Conservation (phyloP, 2,113 vertebrate species). For the Siniperca chuatsi region DNA sequence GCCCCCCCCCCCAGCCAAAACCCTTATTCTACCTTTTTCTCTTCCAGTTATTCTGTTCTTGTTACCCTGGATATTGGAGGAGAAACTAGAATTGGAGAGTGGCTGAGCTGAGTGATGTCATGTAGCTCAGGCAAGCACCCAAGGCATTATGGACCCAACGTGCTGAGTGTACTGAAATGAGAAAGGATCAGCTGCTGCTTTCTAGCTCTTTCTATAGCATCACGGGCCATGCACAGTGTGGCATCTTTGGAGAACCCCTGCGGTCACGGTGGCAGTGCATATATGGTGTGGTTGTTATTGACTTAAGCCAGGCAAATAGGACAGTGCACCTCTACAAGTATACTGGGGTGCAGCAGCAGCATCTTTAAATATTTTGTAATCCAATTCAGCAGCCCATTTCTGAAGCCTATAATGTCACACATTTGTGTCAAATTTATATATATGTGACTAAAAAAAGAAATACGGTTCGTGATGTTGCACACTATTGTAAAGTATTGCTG, state of each 20-base stretch:
- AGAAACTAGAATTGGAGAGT: slow-evolving; percentile 68
- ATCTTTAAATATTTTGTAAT: slow-evolving; percentile 10
- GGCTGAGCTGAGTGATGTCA: slow-evolving; percentile 73
- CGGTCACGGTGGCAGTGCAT: slow-evolving; percentile 30
- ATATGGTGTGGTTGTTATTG: slow-evolving; percentile 15
- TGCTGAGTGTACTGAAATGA: slow-evolving; percentile 81
- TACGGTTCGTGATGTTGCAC: too few relatives aligned
- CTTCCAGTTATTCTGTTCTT: slow-evolving; percentile 60
- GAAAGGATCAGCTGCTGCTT: slow-evolving; percentile 75
- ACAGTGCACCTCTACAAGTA: slow-evolving; percentile 20
- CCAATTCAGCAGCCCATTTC: neutral
- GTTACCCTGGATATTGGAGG: slow-evolving; percentile 67
- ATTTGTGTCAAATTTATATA: neutral
- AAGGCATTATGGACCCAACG: slow-evolving; percentile 75
- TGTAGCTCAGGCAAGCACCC: slow-evolving; percentile 73
- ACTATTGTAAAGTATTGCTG: neutral
- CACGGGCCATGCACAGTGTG: slow-evolving; percentile 36
- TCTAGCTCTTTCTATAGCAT: slow-evolving; percentile 66
- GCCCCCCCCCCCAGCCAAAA: slow-evolving; percentile 25
- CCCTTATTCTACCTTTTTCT: slow-evolving; percentile 45
- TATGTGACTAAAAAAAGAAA: neutral
- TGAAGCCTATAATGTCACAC: neutral
- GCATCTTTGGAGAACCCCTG: slow-evolving; percentile 43
- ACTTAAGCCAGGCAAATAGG: slow-evolving; percentile 31
- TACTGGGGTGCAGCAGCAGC: neutral